A percentile compares a stretch with the other conserved stretches of the same genome.
These are phyloP conservation scores for Fregetta grallaria DNA, from an alignment of 2,113 vertebrate genomes.

Conservation along the genomic window DNA sequence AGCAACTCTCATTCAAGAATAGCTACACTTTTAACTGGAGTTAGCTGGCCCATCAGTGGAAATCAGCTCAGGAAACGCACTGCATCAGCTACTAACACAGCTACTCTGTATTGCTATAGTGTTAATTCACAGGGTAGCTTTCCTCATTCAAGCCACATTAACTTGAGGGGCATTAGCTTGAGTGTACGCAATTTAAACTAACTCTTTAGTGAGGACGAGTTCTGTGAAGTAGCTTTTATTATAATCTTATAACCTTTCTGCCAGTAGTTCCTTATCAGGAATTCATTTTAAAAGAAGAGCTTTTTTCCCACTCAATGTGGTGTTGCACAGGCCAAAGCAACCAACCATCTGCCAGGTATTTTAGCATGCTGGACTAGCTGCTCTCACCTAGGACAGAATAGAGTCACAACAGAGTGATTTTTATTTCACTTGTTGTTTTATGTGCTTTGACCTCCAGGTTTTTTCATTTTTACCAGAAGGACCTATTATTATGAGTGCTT, in stretches of 20 bases:
- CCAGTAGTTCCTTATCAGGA: background rate
- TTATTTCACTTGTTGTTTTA: constrained; percentile 1
- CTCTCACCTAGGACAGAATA: background rate
- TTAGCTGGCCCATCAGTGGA: background rate
- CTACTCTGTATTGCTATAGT: background rate
- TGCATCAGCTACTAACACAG: background rate
- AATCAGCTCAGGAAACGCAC: background rate
- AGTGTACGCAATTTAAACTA: background rate
- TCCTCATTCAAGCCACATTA: background rate
- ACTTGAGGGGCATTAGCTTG: background rate
- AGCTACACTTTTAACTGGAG: background rate
- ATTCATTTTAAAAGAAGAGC: background rate
- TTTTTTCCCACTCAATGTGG: background rate
- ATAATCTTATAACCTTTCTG: background rate
- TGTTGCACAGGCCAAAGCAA: background rate
- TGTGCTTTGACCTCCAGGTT: constrained; percentile 21
- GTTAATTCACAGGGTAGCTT: background rate
- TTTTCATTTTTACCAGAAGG: constrained; percentile 33
- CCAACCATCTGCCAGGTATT: background rate
- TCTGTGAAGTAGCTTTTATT: background rate
- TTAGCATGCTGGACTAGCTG: background rate
- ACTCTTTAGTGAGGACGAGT: background rate
- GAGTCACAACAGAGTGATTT: background rate
- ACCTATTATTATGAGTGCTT: constrained; percentile 12
- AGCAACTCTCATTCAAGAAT: background rate